Conservation (phyloP, 2,113 vertebrate genomes). For the Polypterus bichir region DNA sequence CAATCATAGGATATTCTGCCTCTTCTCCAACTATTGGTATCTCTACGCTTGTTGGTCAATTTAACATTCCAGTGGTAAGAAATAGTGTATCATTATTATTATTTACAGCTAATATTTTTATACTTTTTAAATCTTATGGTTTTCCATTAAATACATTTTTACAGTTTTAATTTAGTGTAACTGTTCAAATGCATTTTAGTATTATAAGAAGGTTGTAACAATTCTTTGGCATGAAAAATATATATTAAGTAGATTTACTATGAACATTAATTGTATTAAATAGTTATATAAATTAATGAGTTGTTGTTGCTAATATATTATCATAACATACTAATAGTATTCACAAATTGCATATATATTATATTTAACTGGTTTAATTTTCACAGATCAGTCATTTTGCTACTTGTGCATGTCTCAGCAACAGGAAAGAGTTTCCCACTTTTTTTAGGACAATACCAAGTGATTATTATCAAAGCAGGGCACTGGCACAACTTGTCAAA, state of each 20-base stretch:
- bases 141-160: no score
- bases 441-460: constrained; percentile 17
- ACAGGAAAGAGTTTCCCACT: constrained; percentile 13
- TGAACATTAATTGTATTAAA: background rate
- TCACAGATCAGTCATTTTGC: constrained; percentile 12
- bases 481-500: constrained; percentile 12
- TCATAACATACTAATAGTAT: no score
- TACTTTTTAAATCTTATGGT: background rate
- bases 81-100: background rate
- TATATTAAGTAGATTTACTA: constrained; percentile 30
- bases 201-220: background rate
- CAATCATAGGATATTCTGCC: constrained; percentile 5
- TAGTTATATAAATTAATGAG: background rate
- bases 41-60: background rate
- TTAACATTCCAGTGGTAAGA: constrained; percentile 12
- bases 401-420: constrained; percentile 9
- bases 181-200: background rate
- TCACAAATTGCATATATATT: background rate
- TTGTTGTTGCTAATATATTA: background rate
- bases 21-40: constrained; percentile 6
- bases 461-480: constrained; percentile 11
- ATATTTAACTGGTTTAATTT: constrained; percentile 2
- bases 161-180: background rate
- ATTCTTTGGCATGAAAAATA: background rate
- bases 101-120: background rate